phyloP scores from a whole-genome alignment of 2,113 vertebrate genomes.

The Phodopus roborovskii region DNA sequence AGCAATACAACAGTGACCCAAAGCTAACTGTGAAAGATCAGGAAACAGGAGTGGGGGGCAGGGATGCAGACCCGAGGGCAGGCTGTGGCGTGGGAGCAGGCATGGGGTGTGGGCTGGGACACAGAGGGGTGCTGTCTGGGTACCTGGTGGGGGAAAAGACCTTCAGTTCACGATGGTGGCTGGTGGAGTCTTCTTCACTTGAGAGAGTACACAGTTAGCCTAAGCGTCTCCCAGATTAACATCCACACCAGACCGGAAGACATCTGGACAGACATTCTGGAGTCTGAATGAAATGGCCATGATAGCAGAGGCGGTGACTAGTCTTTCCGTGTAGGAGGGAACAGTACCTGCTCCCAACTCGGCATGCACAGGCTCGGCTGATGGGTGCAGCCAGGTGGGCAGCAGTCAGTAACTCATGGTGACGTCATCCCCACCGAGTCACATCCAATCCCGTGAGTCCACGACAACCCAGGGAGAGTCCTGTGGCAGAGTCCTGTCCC shows the following conservation, averaged over 20 bases:
- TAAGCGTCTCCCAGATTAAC: neutral
- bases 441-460: too few species aligned
- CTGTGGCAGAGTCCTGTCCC: too few species aligned
- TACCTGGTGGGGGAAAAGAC: neutral
- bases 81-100: too few species aligned
- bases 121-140: neutral
- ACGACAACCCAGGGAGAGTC: neutral
- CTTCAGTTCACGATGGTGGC: too few species aligned
- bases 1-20: neutral
- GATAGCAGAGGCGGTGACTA: neutral
- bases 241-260: neutral
- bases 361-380: neutral
- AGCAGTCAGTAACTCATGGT: neutral
- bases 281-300: neutral
- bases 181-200: neutral
- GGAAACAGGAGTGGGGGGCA: neutral
- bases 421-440: neutral
- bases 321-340: neutral
- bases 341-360: neutral
- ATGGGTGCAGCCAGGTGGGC: neutral
- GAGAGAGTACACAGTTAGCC: neutral
- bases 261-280: neutral
- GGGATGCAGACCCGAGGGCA: neutral
- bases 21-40: constrained; percentile 9
- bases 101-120: neutral